Conservation (phyloP, 2,113 vertebrate genomes). For the Osmerus mordax region DNA sequence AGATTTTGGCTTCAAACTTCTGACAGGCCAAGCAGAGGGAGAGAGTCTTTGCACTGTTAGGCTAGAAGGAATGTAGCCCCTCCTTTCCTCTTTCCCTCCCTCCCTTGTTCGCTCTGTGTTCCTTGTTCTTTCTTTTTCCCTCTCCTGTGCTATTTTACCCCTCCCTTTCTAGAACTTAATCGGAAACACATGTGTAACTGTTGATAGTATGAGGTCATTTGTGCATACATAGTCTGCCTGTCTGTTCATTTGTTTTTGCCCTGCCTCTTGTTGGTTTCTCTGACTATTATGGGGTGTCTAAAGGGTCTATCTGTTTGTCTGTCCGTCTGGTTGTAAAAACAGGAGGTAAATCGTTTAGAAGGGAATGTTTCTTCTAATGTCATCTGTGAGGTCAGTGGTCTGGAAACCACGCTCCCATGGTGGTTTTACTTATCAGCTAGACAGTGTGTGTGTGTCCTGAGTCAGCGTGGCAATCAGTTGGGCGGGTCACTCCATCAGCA, state of each 20-base stretch:
- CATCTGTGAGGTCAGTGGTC: too few relatives aligned
- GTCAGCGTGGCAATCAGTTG: too few relatives aligned
- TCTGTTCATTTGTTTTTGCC: conserved; percentile 23
- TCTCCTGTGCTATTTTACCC: too few relatives aligned
- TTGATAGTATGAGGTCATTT: conserved; percentile 9
- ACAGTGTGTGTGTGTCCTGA: too few relatives aligned
- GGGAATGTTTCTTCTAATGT: too few relatives aligned
- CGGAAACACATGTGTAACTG: conserved; percentile 11
- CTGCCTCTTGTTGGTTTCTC: too few relatives aligned
- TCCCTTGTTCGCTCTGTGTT: neutral
- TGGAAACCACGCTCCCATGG: too few relatives aligned
- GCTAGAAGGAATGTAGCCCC: conserved; percentile 51
- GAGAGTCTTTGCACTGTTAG: conserved; percentile 45
- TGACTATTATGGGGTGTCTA: too few relatives aligned
- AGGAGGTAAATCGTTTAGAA: too few relatives aligned
- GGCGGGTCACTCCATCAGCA: too few relatives aligned
- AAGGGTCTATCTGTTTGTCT: conserved; percentile 22
- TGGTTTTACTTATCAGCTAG: too few relatives aligned
- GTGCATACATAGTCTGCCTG: neutral
- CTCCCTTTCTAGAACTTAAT: neutral
- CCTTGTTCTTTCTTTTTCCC: neutral
- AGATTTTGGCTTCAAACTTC: conserved; percentile 56
- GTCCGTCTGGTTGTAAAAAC: conserved; percentile 14
- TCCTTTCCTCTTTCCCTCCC: neutral
- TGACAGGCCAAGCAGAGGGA: conserved; percentile 41